Evolutionary conservation across 2,888 invertebrate species (phyloP).

Genomic region (Mimachlamys varia): DNA sequence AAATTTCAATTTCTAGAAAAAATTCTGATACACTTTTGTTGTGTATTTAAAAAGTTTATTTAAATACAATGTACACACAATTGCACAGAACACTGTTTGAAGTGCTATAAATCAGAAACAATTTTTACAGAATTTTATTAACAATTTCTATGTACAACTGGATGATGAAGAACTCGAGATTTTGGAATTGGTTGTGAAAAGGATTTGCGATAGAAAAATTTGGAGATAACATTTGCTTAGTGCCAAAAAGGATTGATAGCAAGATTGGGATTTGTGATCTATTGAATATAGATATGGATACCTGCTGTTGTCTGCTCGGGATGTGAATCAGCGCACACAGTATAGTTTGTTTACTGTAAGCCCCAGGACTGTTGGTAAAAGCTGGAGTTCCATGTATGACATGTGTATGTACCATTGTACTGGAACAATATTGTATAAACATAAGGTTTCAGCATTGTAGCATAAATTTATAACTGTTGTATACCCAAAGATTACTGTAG

Average conservation of each 20-base stretch:
- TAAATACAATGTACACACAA: not conserved
- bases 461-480: not conserved
- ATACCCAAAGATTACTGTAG: not conserved
- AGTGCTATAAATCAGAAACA: not conserved
- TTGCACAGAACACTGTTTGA: not conserved
- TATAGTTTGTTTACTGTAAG: not conserved
- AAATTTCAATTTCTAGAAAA: not conserved
- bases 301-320: not conserved
- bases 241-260: not conserved
- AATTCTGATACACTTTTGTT: not conserved
- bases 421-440: not conserved
- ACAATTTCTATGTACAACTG: not conserved
- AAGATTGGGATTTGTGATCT: not conserved
- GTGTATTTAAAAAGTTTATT: not conserved
- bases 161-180: not conserved
- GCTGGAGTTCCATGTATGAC: not conserved
- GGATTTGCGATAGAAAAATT: not conserved
- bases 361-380: not conserved
- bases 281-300: not conserved
- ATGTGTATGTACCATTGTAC: not conserved
- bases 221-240: slow-evolving; percentile 9
- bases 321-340: not conserved
- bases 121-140: too few relatives aligned
- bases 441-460: not conserved
- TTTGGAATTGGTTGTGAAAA: not conserved